These are phyloP conservation scores for Epinephelus awoara DNA, from an alignment of 2,797 vertebrate species.

Conservation along the genomic window DNA sequence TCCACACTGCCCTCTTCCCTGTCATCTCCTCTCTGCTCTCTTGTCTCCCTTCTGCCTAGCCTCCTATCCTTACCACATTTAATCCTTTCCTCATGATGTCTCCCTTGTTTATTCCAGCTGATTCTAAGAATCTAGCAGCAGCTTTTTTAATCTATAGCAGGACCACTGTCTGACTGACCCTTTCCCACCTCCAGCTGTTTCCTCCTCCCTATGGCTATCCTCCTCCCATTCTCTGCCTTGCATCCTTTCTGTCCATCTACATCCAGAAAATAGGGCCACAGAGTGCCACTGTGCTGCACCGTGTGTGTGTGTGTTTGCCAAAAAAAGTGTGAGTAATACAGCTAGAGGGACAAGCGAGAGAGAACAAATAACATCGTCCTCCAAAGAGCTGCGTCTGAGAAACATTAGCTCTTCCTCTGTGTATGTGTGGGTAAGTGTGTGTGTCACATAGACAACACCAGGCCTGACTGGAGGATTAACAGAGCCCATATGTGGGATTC, in stretches of 20 bases:
- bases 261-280: conserved; percentile 39
- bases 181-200: conserved; percentile 69
- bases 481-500: conserved; percentile 62
- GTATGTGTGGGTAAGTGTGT: conserved; percentile 46
- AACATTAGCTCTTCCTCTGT: conserved; percentile 61
- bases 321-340: conserved; percentile 51
- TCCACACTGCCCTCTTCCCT: conserved; percentile 6
- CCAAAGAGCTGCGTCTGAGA: conserved; percentile 66
- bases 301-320: conserved; percentile 16
- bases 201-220: conserved; percentile 27
- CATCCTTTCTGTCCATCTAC: conserved; percentile 37
- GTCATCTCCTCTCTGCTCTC: conserved; percentile 43
- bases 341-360: conserved; percentile 47
- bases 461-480: conserved; percentile 74
- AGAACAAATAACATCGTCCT: conserved; percentile 62
- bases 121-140: conserved; percentile 32
- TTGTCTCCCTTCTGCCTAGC: conserved; percentile 11
- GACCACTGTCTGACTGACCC: conserved; percentile 65
- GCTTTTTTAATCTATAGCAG: conserved; percentile 61
- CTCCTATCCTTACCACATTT: conserved; percentile 10
- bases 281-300: conserved; percentile 38
- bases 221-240: conserved; percentile 24
- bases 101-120: conserved; percentile 24
- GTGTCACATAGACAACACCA: conserved; percentile 57
- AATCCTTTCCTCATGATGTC: neutral